Base-by-base conservation (phyloP, 2,113 vertebrate species). In the Piliocolobus tephrosceles region DNA sequence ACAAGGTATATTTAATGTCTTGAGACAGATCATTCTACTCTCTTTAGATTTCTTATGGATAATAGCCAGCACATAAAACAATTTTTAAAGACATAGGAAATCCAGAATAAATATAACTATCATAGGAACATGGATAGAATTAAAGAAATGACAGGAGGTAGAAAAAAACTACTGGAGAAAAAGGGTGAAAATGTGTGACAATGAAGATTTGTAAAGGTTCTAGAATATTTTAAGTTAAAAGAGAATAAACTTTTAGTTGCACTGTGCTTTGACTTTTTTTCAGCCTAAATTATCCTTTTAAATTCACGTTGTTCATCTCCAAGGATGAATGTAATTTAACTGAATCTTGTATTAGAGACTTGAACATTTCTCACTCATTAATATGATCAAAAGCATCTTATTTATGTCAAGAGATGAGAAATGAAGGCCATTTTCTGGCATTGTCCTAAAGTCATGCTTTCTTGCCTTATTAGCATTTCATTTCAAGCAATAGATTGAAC, bases 241-340 rank as follows among this genome's bases (percentile, higher is more conserved):
- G 86, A 91, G 14, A 84, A 88, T 88, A 79, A 68, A 75, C 22
- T 94, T 96, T 94, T 58, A 86, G 68, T 80, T 91, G 35, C 82
- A 76, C 23, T 17, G 35, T 82, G 1, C 84, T 87, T 96, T 80
- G 30, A 52, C 20, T 80, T 86, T 76, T 85, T 93, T 78, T 22
- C 14, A 83, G 50, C 75, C 66, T 81, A 96, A 95, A 90, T 85
- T 75, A 91, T 94, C 91, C 47, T 93, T 94, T 96, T 23, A 52
- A 97, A 88, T 93, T 91, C 47, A 90, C 16, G n/a, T 96, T 97
- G 45, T 93, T 96, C 43, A 70, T 78, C 90, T 94, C n/a, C 43
- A 52, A 80, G 47, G 2, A 57, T 85, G 80, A 43, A 91, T 93
- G 40, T 91, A 96, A 94, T 95, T 98, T 87, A 52, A 27, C 32